phyloP scores from a whole-genome alignment of 2,888 invertebrate genomes.

The Nephrotoma guestfalica region DNA sequence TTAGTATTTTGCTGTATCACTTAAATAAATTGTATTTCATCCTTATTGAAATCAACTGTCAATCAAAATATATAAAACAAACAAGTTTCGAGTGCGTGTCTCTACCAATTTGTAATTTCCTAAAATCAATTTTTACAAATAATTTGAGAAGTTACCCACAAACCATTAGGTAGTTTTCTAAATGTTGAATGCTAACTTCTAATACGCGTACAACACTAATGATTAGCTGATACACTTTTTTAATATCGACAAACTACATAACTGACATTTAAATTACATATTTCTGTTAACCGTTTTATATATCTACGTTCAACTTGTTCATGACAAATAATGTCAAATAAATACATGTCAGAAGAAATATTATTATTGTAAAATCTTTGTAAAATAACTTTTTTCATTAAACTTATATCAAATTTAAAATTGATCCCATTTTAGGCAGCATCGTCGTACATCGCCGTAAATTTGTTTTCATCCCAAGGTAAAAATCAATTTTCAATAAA shows the following conservation, averaged over 20 bases:
- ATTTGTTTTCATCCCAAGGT: neutral
- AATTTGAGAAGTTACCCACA: too few relatives aligned
- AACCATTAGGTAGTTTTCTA: too few relatives aligned
- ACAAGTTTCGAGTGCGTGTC: too few relatives aligned
- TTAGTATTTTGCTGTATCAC: too few relatives aligned
- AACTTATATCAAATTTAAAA: neutral
- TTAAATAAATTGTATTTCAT: too few relatives aligned
- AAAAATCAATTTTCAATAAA: neutral
- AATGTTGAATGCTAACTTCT: too few relatives aligned
- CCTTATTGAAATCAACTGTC: too few relatives aligned
- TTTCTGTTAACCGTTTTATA: neutral
- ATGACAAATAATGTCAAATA: neutral
- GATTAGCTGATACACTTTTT: too few relatives aligned
- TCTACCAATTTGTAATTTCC: too few relatives aligned
- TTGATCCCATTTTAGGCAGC: neutral
- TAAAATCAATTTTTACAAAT: too few relatives aligned
- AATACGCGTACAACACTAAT: too few relatives aligned
- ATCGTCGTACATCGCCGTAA: neutral
- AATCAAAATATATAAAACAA: too few relatives aligned
- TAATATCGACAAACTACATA: neutral
- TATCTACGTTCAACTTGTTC: neutral
- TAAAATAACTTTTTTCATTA: neutral
- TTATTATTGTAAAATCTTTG: neutral
- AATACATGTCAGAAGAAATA: neutral
- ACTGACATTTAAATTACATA: neutral